Evolutionary conservation across 2,113 vertebrate genomes (phyloP).

Genomic region (Spheniscus mendiculus): DNA sequence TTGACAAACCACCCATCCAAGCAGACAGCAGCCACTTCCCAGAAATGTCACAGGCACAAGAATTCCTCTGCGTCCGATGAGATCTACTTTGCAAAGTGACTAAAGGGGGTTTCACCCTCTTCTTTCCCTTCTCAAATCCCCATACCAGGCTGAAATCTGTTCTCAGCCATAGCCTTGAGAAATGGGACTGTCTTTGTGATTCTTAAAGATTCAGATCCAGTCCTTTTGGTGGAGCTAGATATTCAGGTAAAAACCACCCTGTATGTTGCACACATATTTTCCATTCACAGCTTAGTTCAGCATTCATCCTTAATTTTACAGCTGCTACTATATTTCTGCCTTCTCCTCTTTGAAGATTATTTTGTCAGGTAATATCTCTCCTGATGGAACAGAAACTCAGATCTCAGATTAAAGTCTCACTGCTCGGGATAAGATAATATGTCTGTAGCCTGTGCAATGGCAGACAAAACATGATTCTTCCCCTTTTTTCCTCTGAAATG

Average conservation of each 20-base stretch:
- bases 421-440: neutral
- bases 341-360: neutral
- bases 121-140: neutral
- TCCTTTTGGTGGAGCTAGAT: slow-evolving; percentile 58
- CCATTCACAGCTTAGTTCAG: neutral
- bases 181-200: neutral
- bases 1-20: neutral
- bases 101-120: neutral
- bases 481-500: neutral
- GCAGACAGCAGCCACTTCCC: neutral
- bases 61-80: neutral
- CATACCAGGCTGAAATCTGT: neutral
- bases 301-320: neutral
- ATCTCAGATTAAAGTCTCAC: neutral
- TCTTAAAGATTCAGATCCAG: neutral
- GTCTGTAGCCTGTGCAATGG: neutral
- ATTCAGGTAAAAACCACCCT: neutral
- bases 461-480: neutral
- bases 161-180: neutral
- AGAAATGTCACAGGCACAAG: neutral
- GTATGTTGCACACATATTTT: neutral
- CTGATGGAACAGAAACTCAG: neutral
- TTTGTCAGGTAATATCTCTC: neutral
- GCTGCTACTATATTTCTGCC: neutral
- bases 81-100: neutral